Conservation (phyloP, 2,797 vertebrate genomes). For the Catamblyrhynchus diadema region DNA sequence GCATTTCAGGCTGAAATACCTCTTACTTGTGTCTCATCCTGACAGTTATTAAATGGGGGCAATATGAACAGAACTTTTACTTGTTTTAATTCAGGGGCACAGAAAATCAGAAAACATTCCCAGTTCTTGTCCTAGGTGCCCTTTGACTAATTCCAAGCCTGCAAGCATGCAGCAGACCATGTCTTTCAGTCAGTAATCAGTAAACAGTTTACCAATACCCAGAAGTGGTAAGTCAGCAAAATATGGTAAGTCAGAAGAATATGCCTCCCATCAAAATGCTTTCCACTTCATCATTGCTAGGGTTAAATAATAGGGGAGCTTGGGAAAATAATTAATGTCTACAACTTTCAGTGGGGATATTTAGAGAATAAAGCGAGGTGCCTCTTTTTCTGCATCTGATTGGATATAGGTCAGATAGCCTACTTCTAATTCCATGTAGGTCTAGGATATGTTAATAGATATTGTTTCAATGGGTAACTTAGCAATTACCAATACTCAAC, state of each 20-base stretch:
- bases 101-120: neutral
- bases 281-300: neutral
- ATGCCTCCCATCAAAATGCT: neutral
- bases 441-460: neutral
- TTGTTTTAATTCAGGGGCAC: neutral
- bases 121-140: neutral
- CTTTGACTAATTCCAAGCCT: neutral
- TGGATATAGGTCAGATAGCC: neutral
- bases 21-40: neutral
- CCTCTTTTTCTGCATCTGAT: neutral
- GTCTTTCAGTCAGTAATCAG: neutral
- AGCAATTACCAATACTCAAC: neutral
- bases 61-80: neutral
- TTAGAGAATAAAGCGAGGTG: neutral
- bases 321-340: neutral
- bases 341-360: neutral
- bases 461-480: neutral
- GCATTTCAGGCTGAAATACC: neutral
- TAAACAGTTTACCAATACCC: neutral
- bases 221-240: neutral
- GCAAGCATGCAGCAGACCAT: neutral
- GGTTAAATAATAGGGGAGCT: neutral
- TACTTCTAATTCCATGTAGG: neutral
- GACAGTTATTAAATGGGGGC: neutral
- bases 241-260: neutral